A percentile compares a stretch with the other conserved stretches of the same genome.
These are phyloP conservation scores for Panagrolaimus sp. DNA, from an alignment of 1,140 invertebrate species.

Conservation along the genomic window DNA sequence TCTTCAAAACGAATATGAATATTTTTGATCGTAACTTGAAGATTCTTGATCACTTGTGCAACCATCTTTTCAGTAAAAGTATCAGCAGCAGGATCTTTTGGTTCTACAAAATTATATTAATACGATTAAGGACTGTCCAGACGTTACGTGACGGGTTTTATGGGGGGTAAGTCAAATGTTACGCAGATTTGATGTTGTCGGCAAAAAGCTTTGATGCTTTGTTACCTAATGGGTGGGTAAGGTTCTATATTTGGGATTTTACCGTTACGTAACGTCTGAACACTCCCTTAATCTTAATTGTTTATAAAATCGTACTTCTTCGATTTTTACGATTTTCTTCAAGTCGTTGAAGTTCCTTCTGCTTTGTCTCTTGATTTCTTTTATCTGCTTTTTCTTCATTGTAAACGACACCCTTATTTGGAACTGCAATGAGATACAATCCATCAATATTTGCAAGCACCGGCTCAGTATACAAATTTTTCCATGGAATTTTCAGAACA, in stretches of 20 bases:
- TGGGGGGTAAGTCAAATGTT: too few species aligned
- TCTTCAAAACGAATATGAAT: slow-evolving; percentile 96
- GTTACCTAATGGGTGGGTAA: too few species aligned
- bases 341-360: slow-evolving; percentile 69
- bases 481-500: slow-evolving; percentile 93
- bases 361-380: slow-evolving; percentile 73
- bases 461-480: slow-evolving; percentile 85
- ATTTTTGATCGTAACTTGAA: slow-evolving; percentile 85
- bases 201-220: too few species aligned
- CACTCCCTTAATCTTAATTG: too few species aligned
- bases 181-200: too few species aligned
- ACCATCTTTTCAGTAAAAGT: slow-evolving; percentile 89
- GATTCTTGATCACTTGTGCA: slow-evolving; percentile 90
- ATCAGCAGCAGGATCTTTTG: slow-evolving; percentile 67
- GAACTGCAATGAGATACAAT: slow-evolving; percentile 79
- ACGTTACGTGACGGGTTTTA: too few species aligned
- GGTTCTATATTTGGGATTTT: too few species aligned
- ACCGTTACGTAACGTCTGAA: too few species aligned
- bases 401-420: slow-evolving; percentile 77
- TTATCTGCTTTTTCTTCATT: slow-evolving; percentile 81
- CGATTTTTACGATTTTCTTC: slow-evolving; percentile 74
- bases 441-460: slow-evolving; percentile 81
- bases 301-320: slow-evolving; percentile 72
- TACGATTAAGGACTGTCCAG: too few species aligned
- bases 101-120: slow-evolving; percentile 47